Evolutionary conservation across 2,888 invertebrate species (phyloP), one percentile per base, ranked within the genome.

Genomic region (Poecilus cupreus): DNA sequence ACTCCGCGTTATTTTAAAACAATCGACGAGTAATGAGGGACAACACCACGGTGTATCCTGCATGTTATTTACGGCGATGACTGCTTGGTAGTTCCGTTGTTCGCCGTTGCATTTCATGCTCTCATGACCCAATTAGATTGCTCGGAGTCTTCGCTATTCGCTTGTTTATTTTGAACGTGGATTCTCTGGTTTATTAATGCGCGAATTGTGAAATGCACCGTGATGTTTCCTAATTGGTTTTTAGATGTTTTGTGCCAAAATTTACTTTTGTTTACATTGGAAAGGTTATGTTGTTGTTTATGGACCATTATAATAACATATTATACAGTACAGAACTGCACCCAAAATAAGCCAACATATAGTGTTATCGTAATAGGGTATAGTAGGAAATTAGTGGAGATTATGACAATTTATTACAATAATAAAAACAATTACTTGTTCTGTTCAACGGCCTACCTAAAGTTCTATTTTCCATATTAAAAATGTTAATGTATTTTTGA

Each of bases 1-100:
- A 32, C 43, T 18, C 39, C 68, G 39, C 39, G 8, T 26, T 70
- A 39, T 39, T 70, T 70, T 70, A 70, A 70, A 70, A 70, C 68
- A 70, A 70, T 70, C 39, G 43, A 11, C 68, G 43, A 70, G 39
- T 70, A 70, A 70, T 68, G 68, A 68, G 68, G 37, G 20, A 20
- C 16, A 16, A 32, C 32, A 64, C 32, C 5, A n/a, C 64, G 26
- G 16, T 43, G 1, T 60, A n/a, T 13, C 11, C 6, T 54, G 3
- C 20, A n/a, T 11, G 11, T 54, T 54, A 22, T 54, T 54, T 54
- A 54, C 54, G 10, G 54, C 16, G 49, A 49, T 18, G 49, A 49
- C 32, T 54, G 11, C 22, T 22, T 6, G 49, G 6, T 49, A 18
- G 10, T 13, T 54, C n/a, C n/a, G n/a, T 43, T 43, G 32, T 32